Conservation (phyloP, 2,888 invertebrate genomes). For the Drosophila anceps region DNA sequence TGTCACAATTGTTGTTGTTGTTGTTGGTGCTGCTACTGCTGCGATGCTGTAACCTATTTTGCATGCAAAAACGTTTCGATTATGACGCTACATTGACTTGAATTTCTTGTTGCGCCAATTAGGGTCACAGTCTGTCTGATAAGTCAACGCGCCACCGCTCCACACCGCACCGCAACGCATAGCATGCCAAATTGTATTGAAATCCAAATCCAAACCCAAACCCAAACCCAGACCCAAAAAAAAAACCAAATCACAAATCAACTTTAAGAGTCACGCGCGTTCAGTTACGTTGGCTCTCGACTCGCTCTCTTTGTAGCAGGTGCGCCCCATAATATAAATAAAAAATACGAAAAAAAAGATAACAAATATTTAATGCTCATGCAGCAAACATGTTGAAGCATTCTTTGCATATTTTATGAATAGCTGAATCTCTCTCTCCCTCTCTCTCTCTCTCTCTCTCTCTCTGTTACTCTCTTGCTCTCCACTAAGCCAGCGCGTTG, state of each 20-base stretch:
- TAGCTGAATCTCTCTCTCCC: not conserved
- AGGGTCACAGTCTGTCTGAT: conserved; percentile 59
- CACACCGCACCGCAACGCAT: not conserved
- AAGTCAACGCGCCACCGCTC: conserved; percentile 10
- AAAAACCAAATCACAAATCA: conserved; percentile 43
- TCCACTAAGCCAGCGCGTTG: conserved; percentile 17
- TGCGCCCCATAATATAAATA: conserved; percentile 20
- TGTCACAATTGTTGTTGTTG: conserved; percentile 23
- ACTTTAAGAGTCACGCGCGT: conserved; percentile 51
- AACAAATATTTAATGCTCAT: conserved; percentile 23
- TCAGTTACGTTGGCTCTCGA: conserved; percentile 27
- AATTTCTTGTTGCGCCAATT: conserved; percentile 66
- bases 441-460: conserved; percentile 4
- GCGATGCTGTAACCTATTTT: conserved; percentile 81
- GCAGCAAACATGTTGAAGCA: conserved; percentile 39
- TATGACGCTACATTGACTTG: conserved; percentile 54
- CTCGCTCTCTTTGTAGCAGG: conserved; percentile 25
- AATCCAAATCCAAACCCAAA: conserved; percentile 5
- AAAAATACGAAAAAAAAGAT: not conserved
- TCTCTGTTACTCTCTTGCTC: conserved; percentile 9
- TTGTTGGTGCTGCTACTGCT: not conserved
- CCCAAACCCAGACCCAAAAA: not conserved
- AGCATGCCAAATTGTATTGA: conserved; percentile 19
- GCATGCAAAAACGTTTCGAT: conserved; percentile 63
- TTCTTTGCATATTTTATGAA: conserved; percentile 55